Evolutionary conservation across 2,113 vertebrate species (phyloP).

Genomic region (Sapajus apella): DNA sequence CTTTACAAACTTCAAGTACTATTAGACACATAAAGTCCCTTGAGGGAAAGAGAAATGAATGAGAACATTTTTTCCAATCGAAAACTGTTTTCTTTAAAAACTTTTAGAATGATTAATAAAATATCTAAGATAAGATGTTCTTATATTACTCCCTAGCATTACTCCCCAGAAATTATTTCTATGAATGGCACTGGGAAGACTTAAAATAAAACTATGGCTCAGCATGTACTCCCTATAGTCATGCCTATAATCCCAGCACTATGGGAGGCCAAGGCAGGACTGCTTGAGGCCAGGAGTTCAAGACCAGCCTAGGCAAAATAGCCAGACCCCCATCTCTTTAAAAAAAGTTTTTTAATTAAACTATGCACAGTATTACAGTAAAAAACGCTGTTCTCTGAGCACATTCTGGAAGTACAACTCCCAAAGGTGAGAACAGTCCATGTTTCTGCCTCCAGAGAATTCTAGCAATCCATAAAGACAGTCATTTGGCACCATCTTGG

Average conservation of each 20-base stretch:
- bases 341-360: no score
- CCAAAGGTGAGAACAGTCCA: not conserved
- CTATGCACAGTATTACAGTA: not conserved
- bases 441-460: not conserved
- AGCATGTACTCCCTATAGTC: no score
- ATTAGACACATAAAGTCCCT: constrained; percentile 19
- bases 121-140: constrained; percentile 59
- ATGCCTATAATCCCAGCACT: no score
- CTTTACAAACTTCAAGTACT: constrained; percentile 38
- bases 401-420: constrained; percentile 19
- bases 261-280: no score
- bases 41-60: constrained; percentile 28
- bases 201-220: constrained; percentile 48
- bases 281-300: no score
- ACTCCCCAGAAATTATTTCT: constrained; percentile 42
- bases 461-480: not conserved
- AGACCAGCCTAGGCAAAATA: no score
- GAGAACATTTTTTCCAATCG: constrained; percentile 52
- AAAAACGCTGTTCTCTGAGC: constrained; percentile 36
- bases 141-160: constrained; percentile 20
- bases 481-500: not conserved
- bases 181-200: constrained; percentile 17
- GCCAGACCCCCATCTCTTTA: no score
- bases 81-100: constrained; percentile 41
- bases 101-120: constrained; percentile 53